A percentile compares a stretch with the other conserved stretches of the same genome.
Conservation (phyloP, 92 coral and sea anemone genomes). For the Epizoanthus stellaris region DNA sequence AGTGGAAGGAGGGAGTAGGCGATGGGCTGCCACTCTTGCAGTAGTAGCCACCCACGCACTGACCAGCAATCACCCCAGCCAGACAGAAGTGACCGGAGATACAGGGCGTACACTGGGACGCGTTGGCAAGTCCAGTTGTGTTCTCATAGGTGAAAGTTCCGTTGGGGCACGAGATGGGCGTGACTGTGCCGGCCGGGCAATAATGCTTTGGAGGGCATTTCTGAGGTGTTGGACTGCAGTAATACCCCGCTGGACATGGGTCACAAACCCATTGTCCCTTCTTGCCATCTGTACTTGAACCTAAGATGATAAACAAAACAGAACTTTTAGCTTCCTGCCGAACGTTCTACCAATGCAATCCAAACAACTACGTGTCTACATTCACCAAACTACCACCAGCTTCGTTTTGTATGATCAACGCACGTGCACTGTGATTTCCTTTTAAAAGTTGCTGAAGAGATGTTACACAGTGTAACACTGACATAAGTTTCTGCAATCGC, state of each 20-base stretch:
- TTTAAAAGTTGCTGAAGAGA: no score
- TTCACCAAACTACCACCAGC: no score
- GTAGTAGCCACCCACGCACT: slow-evolving; percentile 90
- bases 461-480: no score
- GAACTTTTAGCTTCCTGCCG: not conserved
- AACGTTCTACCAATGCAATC: not conserved
- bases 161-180: slow-evolving; percentile 81
- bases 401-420: no score
- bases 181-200: slow-evolving; percentile 90
- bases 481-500: no score
- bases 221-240: slow-evolving; percentile 74
- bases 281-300: slow-evolving; percentile 53
- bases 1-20: slow-evolving; percentile 61
- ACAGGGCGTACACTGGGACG: slow-evolving; percentile 87
- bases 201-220: slow-evolving; percentile 85
- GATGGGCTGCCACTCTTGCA: slow-evolving; percentile 99
- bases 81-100: slow-evolving; percentile 89
- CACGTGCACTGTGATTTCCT: no score
- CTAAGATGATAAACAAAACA: slow-evolving; percentile 13
- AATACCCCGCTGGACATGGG: slow-evolving; percentile 91
- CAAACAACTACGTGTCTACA: no score
- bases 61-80: slow-evolving; percentile 77
- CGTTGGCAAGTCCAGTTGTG: slow-evolving; percentile 78
- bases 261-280: slow-evolving; percentile 70
- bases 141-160: slow-evolving; percentile 91